Evolutionary conservation across 1,140 invertebrate species (phyloP).

Genomic region (Caenorhabditis briggsae): DNA sequence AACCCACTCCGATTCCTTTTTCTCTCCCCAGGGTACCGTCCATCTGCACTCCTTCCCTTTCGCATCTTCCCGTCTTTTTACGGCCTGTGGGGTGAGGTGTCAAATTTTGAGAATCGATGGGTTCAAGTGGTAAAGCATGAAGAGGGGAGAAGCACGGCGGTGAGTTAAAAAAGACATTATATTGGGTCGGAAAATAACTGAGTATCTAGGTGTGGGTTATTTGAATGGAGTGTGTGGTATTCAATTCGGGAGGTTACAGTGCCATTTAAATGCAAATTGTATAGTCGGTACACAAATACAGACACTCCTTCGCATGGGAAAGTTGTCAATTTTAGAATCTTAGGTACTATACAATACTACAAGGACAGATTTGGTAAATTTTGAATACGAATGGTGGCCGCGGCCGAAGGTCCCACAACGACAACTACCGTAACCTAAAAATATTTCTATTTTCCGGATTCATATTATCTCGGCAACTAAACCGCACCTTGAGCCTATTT

Average conservation of each 20-base stretch:
- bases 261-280: slow-evolving; percentile 33
- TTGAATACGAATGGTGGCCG: no score
- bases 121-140: slow-evolving; percentile 7
- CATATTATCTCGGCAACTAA: no score
- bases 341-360: no score
- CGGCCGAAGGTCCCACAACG: no score
- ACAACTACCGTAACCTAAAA: no score
- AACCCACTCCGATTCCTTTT: neutral
- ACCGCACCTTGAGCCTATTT: no score
- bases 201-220: neutral
- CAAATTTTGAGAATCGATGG: slow-evolving; percentile 32
- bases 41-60: slow-evolving; percentile 12
- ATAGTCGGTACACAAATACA: neutral
- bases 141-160: neutral
- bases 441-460: no score
- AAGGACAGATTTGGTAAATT: no score
- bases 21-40: slow-evolving; percentile 48
- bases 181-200: neutral
- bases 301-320: neutral
- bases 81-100: slow-evolving; percentile 1
- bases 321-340: neutral
- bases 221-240: neutral
- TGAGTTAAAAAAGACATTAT: slow-evolving; percentile 15
- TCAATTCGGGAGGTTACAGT: neutral
- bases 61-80: neutral